phyloP scores from a whole-genome alignment of 2,113 vertebrate genomes.

The Dissostichus mawsoni region DNA sequence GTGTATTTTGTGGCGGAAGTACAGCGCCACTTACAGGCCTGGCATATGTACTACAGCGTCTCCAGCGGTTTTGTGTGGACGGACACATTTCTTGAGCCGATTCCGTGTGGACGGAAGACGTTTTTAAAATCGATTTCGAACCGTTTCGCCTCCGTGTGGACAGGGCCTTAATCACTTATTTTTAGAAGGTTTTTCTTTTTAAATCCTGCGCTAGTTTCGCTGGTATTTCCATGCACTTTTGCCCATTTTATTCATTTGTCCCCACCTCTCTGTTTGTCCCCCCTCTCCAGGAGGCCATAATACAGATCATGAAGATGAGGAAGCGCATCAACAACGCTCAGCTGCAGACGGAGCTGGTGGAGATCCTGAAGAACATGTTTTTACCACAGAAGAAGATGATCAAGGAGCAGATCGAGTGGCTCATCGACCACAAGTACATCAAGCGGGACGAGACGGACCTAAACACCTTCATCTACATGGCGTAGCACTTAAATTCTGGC shows the following conservation, averaged over 20 bases:
- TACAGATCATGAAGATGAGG: constrained; percentile 99
- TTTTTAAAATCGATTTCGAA: no score
- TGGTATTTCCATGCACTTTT: no score
- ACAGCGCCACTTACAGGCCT: no score
- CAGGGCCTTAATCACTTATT: no score
- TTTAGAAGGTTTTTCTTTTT: no score
- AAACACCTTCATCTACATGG: constrained; percentile 99
- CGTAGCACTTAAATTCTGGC: constrained; percentile 70
- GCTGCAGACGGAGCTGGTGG: constrained; percentile 99
- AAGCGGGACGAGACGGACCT: constrained; percentile 97
- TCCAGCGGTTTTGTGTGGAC: no score
- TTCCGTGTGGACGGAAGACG: no score
- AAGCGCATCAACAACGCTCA: constrained; percentile 99
- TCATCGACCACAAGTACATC: constrained; percentile 99
- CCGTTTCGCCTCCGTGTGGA: no score
- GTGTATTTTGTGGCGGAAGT: no score
- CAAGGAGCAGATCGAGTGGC: constrained; percentile 99
- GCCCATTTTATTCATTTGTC: not conserved
- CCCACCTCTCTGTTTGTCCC: not conserved
- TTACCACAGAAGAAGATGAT: constrained; percentile 99
- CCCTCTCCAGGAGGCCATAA: constrained; percentile 95
- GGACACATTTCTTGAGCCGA: no score
- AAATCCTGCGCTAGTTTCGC: no score
- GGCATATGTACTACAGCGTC: no score
- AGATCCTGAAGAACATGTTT: constrained; percentile 99